Evolutionary conservation across 2,888 invertebrate genomes (phyloP).

Genomic region (Diadegma fenestrale): DNA sequence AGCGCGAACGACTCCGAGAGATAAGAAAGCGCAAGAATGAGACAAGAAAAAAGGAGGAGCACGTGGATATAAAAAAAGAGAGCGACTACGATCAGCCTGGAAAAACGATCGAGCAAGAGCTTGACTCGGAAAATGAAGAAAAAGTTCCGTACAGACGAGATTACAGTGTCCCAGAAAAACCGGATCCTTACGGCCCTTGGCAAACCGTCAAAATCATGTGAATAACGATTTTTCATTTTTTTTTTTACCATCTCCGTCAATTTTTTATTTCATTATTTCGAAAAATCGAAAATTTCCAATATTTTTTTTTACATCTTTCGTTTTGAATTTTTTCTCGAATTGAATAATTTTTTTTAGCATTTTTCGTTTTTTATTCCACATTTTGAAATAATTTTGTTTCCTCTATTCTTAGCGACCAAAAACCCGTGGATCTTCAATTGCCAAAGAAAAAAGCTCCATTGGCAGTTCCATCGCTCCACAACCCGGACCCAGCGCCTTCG

Average conservation of each 20-base stretch:
- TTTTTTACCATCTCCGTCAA: not conserved
- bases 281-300: not conserved
- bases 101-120: slow-evolving; percentile 62
- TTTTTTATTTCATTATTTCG: not conserved
- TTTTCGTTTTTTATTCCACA: not conserved
- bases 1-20: slow-evolving; percentile 79
- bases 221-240: slow-evolving; percentile 23
- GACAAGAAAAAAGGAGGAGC: slow-evolving; percentile 86
- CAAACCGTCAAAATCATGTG: slow-evolving; percentile 88
- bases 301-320: slow-evolving; percentile 33
- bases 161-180: slow-evolving; percentile 87
- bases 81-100: slow-evolving; percentile 23
- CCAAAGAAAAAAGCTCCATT: slow-evolving; percentile 85
- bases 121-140: slow-evolving; percentile 81
- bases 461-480: slow-evolving; percentile 84
- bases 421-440: slow-evolving; percentile 89
- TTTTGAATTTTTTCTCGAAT: not conserved
- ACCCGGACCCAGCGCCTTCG: slow-evolving; percentile 84
- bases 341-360: not conserved
- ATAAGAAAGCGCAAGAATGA: slow-evolving; percentile 84
- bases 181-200: slow-evolving; percentile 92
- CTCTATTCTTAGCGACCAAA: slow-evolving; percentile 84
- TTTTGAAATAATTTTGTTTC: not conserved
- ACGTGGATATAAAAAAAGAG: slow-evolving; percentile 84
- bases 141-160: slow-evolving; percentile 84